Base-by-base conservation (phyloP, 2,888 invertebrate genomes). In the Leucophenga maculata region DNA sequence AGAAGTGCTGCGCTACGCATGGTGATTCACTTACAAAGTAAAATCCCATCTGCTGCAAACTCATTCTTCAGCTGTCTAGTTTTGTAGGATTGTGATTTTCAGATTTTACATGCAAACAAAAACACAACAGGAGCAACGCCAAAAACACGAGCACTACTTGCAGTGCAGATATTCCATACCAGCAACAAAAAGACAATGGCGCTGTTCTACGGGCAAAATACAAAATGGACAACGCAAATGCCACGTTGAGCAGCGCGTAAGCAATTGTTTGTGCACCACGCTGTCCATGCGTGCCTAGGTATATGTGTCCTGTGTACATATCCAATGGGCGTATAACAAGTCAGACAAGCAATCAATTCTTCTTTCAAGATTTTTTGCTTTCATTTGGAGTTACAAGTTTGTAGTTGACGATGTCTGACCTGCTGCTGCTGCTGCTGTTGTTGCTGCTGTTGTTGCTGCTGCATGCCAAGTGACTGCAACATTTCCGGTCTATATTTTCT, bases 291-390 rank as follows among this genome's bases (percentile, higher is more conserved):
- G 39, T 39, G 11, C 39, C 9, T 39, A 39, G 8, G 39, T 39
- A 11, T 39, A 71, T 70, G 65, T 69, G 62, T 69, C 66, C 69
- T 71, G 65, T 69, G 65, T 69, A 68, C 70, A 65, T 65, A 69
- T 69, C 74, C 70, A 69, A 69, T 71, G 72, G 70, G 69, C 72
- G 69, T 67, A 72, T 74, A 70, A 74, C 77, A 75, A 71, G 74
- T 74, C 73, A 77, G 80, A 82, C 79, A 80, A 78, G 76, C 79
- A 81, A 80, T 80, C 82, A 80, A 81, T 79, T 71, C 73, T 71
- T 74, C 70, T 75, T 39, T 39, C 39, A 39, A 39, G 39, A 39
- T 39, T 72, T 50, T 59, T 70, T 55, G 62, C 32, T 26, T 39
- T n/a, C 39, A 3, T 6, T 39, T 39, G 39, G 39, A 39, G 39